Evolutionary conservation across 1,140 invertebrate genomes (phyloP).

Genomic region (Drosophila bipectinata): DNA sequence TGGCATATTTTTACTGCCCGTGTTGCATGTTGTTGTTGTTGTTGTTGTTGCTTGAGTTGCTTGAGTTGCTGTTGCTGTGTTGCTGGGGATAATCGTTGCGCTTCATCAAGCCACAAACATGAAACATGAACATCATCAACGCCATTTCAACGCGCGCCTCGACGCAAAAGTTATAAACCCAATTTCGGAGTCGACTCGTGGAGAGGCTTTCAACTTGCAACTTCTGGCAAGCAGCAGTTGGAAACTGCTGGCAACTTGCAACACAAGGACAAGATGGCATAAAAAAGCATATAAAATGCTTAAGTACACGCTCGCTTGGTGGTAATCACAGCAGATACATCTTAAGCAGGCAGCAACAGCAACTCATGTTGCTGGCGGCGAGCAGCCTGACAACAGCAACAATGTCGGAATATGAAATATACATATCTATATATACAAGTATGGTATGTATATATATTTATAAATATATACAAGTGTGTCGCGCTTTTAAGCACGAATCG

Average conservation of each 20-base stretch:
- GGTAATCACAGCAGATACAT: conserved; percentile 78
- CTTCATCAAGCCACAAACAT: conserved; percentile 81
- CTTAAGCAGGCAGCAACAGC: conserved; percentile 68
- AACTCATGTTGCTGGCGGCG: conserved; percentile 59
- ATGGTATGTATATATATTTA: neutral
- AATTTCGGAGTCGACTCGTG: conserved; percentile 47
- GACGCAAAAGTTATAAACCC: conserved; percentile 69
- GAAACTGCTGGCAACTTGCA: conserved; percentile 14
- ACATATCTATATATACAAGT: conserved; percentile 6
- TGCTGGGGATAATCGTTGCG: conserved; percentile 74
- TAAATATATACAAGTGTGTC: conserved; percentile 47
- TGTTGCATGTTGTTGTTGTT: conserved; percentile 35
- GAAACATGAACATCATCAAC: conserved; percentile 81
- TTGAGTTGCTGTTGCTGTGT: conserved; percentile 36
- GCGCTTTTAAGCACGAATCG: conserved; percentile 66
- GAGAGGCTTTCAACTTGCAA: neutral
- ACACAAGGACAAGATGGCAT: conserved; percentile 73
- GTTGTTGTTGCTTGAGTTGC: conserved; percentile 26
- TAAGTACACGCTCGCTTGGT: conserved; percentile 79
- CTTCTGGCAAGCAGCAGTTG: neutral
- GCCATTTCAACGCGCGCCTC: conserved; percentile 76
- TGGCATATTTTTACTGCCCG: conserved; percentile 62
- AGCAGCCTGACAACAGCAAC: conserved; percentile 48
- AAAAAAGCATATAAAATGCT: conserved; percentile 81
- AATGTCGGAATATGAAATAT: conserved; percentile 28